Base-by-base conservation (phyloP, 2,113 vertebrate genomes). In the Catagonus wagneri region DNA sequence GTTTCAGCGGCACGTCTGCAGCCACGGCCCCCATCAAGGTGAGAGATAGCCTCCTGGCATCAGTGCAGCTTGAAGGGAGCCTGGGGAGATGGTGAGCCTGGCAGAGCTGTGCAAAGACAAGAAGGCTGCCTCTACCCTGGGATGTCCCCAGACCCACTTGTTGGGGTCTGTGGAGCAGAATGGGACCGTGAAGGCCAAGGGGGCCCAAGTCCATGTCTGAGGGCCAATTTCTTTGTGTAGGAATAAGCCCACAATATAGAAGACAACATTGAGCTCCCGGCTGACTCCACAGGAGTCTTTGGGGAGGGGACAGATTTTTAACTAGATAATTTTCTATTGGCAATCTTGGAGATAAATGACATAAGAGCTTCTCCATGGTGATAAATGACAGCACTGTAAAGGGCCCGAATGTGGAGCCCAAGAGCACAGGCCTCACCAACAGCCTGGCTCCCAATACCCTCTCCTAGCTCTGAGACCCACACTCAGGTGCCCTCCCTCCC, bases 61-160 rank as follows among this genome's bases (percentile, higher is more conserved):
- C 98, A 54, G 97, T 98, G 36, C 98, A 99, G 29, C 98, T 98
- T 19, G 98, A 99, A 94, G 98, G 5, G 98, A 99, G 16, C 98
- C 99, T 22, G 98, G 97, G 4, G 98, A 98, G 19, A 98, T 98
- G 85, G 98, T 99, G 72, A 90, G 98, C 2, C 97, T 99, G 97
- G 96, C 97, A 60, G 93, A 99, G 25, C 97, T 99, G 39, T 99
- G 98, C 83, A 98, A 98, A 61, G 98, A 98, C 19, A 99, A 98
- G 92, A 99, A 98, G 87, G 99, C 98, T 0, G 98, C 98, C 15
- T 99, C 98, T 60, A 99, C 98, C 0, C 98, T 98, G 3, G 98
- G 98, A n/a, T 99, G 98, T 81, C 98, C 98, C 71, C 98, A 99
- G 98, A 99, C 98, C 52, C 98, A 99, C 81, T 97, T 99, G 12